Base-by-base conservation (phyloP, 1,140 invertebrate genomes). In the Drosophila micromelanica region DNA sequence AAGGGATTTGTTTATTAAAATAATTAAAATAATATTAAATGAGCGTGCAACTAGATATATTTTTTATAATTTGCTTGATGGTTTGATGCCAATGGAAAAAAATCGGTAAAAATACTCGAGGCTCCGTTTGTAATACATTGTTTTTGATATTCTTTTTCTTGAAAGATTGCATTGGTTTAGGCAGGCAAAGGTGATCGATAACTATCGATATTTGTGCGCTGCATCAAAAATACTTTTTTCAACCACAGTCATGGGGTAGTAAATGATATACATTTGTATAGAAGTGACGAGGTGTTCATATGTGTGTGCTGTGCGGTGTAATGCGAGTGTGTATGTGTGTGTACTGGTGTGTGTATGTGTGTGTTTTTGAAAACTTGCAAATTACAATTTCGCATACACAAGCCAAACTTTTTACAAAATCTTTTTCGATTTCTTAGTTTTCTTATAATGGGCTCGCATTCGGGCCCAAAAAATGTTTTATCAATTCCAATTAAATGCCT, bases 41-140 rank as follows among this genome's bases (percentile, higher is more conserved):
- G 55, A 52, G 57, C 46, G 68, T 78, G 49, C 56, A 30, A 49
- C 61, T 79, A 61, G 2, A 76, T 64, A 27, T 35, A 35, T 32
- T 46, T 2, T 9, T 35, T 51, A 30, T 27, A 45, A 45, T 45
- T 5, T 45, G 15, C 3, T 6, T 45, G 20, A 13, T 56, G 27
- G 42, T 51, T 73, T 13, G 45, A 49, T 51, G 80, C 51, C 74
- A 60, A 78, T 64, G 60, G 48, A 42, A 64, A 49, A 65, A 63
- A 68, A 60, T 67, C 84, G 78, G 87, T 70, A 48, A 82, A 87
- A 89, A 79, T 87, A 89, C 82, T 89, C 82, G 82, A 87, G 82
- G 89, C 82, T 87, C 82, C 68, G 75, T 82, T 76, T 35, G 56
- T 82, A 87, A 87, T 87, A 82, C 75, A 76, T 79, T 54, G 13